phyloP scores from a whole-genome alignment of 1,140 invertebrate genomes.

The Chlorops oryzae region DNA sequence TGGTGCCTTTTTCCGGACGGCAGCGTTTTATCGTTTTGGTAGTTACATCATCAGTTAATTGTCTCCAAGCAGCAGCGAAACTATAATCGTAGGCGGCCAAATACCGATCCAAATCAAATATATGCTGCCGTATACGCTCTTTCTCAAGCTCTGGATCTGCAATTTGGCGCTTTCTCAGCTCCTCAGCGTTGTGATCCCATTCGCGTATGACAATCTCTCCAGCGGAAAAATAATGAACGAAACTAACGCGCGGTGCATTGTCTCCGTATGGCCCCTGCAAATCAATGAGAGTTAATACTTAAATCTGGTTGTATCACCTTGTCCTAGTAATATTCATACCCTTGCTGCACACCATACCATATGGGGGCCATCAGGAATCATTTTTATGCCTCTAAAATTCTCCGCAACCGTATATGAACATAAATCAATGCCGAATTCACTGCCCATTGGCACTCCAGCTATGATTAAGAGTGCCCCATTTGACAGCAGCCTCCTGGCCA shows the following conservation, averaged over 20 bases:
- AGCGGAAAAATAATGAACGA: conserved; percentile 79
- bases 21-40: conserved; percentile 52
- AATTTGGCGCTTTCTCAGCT: conserved; percentile 55
- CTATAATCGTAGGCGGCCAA: conserved; percentile 91
- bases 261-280: conserved; percentile 52
- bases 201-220: conserved; percentile 79
- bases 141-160: conserved; percentile 50
- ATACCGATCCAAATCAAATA: conserved; percentile 70
- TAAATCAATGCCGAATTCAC: conserved; percentile 95
- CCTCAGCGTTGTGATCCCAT: conserved; percentile 73
- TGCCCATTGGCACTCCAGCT: conserved; percentile 75
- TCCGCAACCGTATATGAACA: conserved; percentile 88
- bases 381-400: conserved; percentile 93
- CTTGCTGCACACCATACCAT: conserved; percentile 80
- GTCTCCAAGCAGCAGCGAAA: conserved; percentile 78
- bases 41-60: conserved; percentile 70
- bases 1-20: conserved; percentile 57
- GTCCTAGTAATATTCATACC: too few relatives aligned
- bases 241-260: conserved; percentile 66
- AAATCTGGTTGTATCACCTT: too few relatives aligned
- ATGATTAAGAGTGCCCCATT: conserved; percentile 80
- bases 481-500: conserved; percentile 68
- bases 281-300: too few relatives aligned
- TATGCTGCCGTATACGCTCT: conserved; percentile 62
- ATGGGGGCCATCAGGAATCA: conserved; percentile 97